phyloP scores from a whole-genome alignment of 1,140 invertebrate species.

The Ylistrum balloti region DNA sequence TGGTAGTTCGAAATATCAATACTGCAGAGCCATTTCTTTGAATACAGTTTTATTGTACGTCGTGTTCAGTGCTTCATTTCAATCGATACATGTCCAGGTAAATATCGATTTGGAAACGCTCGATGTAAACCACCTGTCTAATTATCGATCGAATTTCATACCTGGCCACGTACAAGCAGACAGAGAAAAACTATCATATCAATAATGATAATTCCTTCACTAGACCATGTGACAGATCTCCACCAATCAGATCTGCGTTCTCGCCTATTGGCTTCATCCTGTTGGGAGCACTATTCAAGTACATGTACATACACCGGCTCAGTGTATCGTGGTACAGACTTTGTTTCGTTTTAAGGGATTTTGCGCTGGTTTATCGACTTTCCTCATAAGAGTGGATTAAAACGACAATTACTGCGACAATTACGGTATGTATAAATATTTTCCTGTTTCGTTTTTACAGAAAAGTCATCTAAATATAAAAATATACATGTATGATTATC shows the following conservation, averaged over 20 bases:
- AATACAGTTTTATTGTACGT: too few relatives aligned
- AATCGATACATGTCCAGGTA: neutral
- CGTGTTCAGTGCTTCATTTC: too few relatives aligned
- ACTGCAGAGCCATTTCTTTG: too few relatives aligned
- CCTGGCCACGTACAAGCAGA: neutral
- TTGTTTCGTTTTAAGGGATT: neutral
- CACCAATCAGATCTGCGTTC: neutral
- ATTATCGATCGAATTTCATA: neutral
- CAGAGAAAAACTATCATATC: constrained; percentile 6
- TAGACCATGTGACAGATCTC: neutral
- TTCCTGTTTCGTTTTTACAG: too few relatives aligned
- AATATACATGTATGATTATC: too few relatives aligned
- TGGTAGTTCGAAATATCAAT: too few relatives aligned
- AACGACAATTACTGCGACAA: neutral
- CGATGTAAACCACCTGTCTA: neutral
- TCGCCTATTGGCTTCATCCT: constrained; percentile 30
- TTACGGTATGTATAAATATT: neutral
- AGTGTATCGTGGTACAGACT: neutral
- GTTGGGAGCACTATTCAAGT: neutral
- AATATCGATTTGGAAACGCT: neutral
- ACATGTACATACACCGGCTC: neutral
- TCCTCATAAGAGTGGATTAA: neutral
- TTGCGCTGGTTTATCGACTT: neutral
- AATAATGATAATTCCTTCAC: neutral
- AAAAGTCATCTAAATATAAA: too few relatives aligned